Evolutionary conservation across 2,888 invertebrate genomes (phyloP).

Genomic region (Pegoplata infirma): DNA sequence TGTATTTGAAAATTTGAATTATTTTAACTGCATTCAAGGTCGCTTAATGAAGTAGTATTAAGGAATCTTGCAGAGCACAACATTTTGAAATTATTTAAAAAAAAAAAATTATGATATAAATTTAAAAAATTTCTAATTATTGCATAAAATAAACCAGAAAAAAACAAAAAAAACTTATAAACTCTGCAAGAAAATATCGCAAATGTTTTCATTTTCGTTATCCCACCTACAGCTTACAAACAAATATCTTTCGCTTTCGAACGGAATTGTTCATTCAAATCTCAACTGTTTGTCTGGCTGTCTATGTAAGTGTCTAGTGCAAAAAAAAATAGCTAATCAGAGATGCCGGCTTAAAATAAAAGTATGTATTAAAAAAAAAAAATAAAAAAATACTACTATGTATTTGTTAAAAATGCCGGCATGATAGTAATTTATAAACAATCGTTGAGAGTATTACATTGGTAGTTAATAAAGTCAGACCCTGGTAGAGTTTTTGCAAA

Average conservation of each 20-base stretch:
- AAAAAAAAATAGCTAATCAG: constrained; percentile 60
- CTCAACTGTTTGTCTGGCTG: constrained; percentile 44
- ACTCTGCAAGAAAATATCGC: neutral
- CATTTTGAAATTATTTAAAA: neutral
- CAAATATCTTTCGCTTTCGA: constrained; percentile 36
- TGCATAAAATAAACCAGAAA: too few species aligned
- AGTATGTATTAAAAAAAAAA: constrained; percentile 48
- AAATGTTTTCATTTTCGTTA: constrained; percentile 52
- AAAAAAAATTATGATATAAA: neutral
- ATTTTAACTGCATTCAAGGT: constrained; percentile 16
- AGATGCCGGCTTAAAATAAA: constrained; percentile 59
- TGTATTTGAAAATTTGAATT: constrained; percentile 1
- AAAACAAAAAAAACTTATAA: neutral
- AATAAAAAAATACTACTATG: too few species aligned
- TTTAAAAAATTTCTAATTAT: neutral
- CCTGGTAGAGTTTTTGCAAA: neutral
- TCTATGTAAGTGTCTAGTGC: constrained; percentile 54
- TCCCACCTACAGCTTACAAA: constrained; percentile 55
- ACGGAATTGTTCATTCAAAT: constrained; percentile 49
- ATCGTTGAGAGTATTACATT: constrained; percentile 35
- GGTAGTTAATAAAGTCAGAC: neutral
- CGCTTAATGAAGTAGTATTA: neutral
- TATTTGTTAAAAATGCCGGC: constrained; percentile 56
- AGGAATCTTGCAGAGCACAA: too few species aligned
- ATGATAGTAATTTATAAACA: constrained; percentile 61